Conservation (phyloP, 2,797 vertebrate genomes). For the Diceros bicornis region DNA sequence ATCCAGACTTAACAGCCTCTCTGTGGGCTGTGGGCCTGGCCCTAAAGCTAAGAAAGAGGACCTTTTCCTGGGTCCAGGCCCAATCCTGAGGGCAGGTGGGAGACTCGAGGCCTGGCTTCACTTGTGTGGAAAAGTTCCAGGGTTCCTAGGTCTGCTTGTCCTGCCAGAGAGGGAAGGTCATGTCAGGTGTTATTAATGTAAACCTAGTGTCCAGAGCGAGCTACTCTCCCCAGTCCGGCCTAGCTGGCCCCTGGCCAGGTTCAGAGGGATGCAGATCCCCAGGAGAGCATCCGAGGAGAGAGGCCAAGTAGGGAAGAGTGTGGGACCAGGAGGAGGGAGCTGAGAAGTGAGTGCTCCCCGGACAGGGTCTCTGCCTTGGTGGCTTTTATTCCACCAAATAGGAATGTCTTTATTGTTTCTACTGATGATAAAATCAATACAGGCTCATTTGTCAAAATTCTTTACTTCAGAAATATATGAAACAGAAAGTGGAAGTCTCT, state of each 20-base stretch:
- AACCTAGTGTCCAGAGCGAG: not conserved
- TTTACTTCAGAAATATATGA: constrained; percentile 12
- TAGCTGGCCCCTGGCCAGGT: not conserved
- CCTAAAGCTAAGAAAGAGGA: not conserved
- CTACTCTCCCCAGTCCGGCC: not conserved
- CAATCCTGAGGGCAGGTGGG: not conserved
- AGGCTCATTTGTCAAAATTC: constrained; percentile 18
- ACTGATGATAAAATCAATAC: constrained; percentile 1
- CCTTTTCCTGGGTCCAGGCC: not conserved
- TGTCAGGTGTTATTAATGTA: not conserved
- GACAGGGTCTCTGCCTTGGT: not conserved
- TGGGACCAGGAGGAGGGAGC: not conserved
- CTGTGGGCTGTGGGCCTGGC: not conserved
- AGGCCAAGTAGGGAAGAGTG: not conserved
- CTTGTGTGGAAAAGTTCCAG: not conserved
- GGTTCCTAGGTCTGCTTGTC: not conserved
- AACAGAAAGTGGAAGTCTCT: not conserved
- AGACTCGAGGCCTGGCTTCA: not conserved
- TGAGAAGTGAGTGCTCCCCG: not conserved
- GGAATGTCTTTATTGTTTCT: constrained; percentile 1
- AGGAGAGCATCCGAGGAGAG: not conserved
- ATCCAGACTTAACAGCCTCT: not conserved
- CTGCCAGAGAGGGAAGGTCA: not conserved
- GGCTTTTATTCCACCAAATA: not conserved
- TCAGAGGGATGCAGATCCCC: not conserved